phyloP scores from a whole-genome alignment of 2,888 invertebrate genomes.

The Drosophila setosimentum region DNA sequence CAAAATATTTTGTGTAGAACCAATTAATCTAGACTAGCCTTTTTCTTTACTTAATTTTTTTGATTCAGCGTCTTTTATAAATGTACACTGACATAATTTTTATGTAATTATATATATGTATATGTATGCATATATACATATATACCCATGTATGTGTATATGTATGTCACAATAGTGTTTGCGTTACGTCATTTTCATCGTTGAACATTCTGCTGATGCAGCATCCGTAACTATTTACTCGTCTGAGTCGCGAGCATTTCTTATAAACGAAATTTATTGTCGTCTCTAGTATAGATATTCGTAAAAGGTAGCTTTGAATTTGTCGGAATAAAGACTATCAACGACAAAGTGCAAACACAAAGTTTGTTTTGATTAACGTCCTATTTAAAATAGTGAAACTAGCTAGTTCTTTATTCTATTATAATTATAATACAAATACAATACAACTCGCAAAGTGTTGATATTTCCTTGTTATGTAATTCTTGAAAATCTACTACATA shows the following conservation, averaged over 20 bases:
- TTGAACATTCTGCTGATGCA: conserved; percentile 25
- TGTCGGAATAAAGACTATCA: background rate
- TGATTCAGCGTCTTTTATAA: background rate
- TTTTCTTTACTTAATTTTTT: background rate
- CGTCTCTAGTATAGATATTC: background rate
- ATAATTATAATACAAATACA: too few species aligned
- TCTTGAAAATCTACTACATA: too few species aligned
- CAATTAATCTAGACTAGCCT: background rate
- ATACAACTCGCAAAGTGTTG: too few species aligned
- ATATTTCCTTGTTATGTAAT: too few species aligned
- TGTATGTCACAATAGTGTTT: conserved; percentile 14
- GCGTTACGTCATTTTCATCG: conserved; percentile 52
- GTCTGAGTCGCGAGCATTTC: background rate
- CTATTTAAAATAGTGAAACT: background rate
- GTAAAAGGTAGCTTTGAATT: background rate
- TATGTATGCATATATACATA: background rate
- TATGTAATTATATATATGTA: too few species aligned
- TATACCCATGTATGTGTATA: background rate
- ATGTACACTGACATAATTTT: too few species aligned
- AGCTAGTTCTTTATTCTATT: background rate
- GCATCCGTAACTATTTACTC: background rate
- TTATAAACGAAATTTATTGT: background rate
- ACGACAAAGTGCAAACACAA: background rate
- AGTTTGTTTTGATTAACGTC: background rate
- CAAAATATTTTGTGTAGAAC: background rate